phyloP scores from a whole-genome alignment of 2,888 invertebrate genomes.

The Ennomos fuscantarius region DNA sequence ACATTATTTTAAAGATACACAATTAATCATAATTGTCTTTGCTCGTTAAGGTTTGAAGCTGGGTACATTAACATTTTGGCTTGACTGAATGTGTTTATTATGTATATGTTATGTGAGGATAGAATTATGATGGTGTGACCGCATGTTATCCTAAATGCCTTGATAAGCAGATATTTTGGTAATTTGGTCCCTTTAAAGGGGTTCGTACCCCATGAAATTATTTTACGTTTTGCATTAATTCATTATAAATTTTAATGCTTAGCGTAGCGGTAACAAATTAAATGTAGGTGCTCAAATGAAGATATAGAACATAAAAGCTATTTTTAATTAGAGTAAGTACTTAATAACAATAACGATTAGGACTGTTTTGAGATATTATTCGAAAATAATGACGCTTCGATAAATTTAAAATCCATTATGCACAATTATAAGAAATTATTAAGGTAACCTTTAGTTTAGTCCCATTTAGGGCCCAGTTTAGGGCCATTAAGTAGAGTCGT shows the following conservation, averaged over 20 bases:
- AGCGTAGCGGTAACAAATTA: conserved; percentile 16
- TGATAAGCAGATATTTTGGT: conserved; percentile 37
- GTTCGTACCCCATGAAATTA: conserved; percentile 34
- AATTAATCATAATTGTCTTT: neutral
- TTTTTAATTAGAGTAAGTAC: conserved; percentile 1
- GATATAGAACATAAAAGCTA: conserved; percentile 1
- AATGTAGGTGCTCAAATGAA: neutral
- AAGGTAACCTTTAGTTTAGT: too few species aligned
- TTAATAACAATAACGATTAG: conserved; percentile 2
- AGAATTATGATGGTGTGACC: conserved; percentile 32
- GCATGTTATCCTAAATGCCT: conserved; percentile 25
- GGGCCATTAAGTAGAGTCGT: neutral
- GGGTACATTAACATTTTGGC: neutral
- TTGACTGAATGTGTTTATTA: neutral
- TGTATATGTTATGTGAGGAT: conserved; percentile 13
- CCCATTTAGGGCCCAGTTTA: too few species aligned
- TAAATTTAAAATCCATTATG: too few species aligned
- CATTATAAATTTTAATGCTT: conserved; percentile 18
- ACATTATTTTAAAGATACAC: too few species aligned
- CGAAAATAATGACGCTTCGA: too few species aligned
- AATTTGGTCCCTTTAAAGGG: conserved; percentile 37
- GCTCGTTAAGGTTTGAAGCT: conserved; percentile 7
- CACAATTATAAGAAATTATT: too few species aligned
- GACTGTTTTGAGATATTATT: neutral
- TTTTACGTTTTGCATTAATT: conserved; percentile 33